Base-by-base conservation (phyloP, 2,888 invertebrate genomes). In the Mythimna ferrago region DNA sequence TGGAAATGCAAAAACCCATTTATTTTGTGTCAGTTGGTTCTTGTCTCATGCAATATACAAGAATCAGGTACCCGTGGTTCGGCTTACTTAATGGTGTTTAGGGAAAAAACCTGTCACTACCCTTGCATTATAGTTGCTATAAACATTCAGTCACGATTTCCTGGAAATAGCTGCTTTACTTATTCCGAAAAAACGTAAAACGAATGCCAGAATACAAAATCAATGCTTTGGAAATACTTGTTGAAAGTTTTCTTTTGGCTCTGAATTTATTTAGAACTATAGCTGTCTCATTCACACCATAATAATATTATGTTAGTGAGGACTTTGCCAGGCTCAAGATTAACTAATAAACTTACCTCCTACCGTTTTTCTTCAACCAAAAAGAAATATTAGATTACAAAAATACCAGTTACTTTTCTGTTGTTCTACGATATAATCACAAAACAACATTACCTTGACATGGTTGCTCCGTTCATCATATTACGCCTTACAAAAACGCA, bases 401-500 rank as follows among this genome's bases (percentile, higher is more conserved):
- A 61, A 73, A 69, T 66, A 74, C 64, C 65, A 66, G 68, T 74
- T 71, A 73, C 69, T 69, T 58, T 68, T 70, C 38, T 73, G 71
- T 73, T 73, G 65, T 77, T 73, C 78, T 68, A 60, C 65, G 71
- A 78, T 62, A 80, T 81, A 83, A 83, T 83, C 71, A 81, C 71
- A 73, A 71, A 83, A 83, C 68, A 73, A 69, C 76, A 83, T 81
- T 81, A 81, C 71, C 14, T 69, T 83, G 73, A 83, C 81, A 69
- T 65, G 62, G 68, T 57, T 61, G 64, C 76, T 73, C 60, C 72
- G 81, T 83, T 74, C 66, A 76, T 83, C 81, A 83, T 78, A 70
- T 73, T 73, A 77, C 69, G 81, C 63, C 80, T 71, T 67, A 80
- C 73, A 86, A 80, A 67, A 86, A 84, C 75, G 80, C 63, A 76